Percentiles rank a stretch among this genome's conserved stretches.
Evolutionary conservation across 2,113 vertebrate species (phyloP).

Genomic region (Archocentrus centrarchus): DNA sequence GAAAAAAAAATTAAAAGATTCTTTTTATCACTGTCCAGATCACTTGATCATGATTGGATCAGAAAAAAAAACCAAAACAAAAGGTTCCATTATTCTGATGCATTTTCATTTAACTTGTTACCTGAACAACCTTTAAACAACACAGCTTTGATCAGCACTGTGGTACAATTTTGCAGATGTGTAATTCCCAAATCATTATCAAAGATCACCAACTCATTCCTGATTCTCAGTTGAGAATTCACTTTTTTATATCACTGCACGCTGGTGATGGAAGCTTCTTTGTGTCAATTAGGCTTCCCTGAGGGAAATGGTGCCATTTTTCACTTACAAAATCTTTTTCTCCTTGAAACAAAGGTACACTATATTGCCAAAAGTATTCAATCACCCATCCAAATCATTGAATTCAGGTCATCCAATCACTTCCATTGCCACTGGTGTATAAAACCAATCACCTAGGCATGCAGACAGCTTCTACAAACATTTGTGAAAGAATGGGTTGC

Average conservation of each 20-base stretch:
- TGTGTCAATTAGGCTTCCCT: not conserved
- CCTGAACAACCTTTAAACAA: not conserved
- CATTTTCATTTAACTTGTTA: not conserved
- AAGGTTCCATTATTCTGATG: not conserved
- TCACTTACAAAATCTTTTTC: not conserved
- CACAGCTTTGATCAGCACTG: not conserved
- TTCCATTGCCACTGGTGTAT: too few species aligned
- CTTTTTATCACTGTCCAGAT: not conserved
- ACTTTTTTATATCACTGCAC: slow-evolving; percentile 12
- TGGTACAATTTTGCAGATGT: not conserved
- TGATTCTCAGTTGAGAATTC: slow-evolving; percentile 12
- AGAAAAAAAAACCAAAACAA: not conserved
- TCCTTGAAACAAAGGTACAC: not conserved
- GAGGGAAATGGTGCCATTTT: slow-evolving; percentile 4
- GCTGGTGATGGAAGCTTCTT: not conserved
- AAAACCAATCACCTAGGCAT: too few species aligned
- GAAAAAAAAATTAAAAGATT: not conserved
- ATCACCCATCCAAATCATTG: too few species aligned
- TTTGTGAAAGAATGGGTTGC: too few species aligned
- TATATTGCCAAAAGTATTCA: too few species aligned
- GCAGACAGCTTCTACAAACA: too few species aligned
- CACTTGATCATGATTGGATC: not conserved
- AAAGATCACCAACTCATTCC: slow-evolving; percentile 16
- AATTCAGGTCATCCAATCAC: too few species aligned
- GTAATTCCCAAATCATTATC: not conserved